These are phyloP conservation scores for Malthinus flaveolus DNA, from an alignment of 2,888 invertebrate species.

Conservation along the genomic window DNA sequence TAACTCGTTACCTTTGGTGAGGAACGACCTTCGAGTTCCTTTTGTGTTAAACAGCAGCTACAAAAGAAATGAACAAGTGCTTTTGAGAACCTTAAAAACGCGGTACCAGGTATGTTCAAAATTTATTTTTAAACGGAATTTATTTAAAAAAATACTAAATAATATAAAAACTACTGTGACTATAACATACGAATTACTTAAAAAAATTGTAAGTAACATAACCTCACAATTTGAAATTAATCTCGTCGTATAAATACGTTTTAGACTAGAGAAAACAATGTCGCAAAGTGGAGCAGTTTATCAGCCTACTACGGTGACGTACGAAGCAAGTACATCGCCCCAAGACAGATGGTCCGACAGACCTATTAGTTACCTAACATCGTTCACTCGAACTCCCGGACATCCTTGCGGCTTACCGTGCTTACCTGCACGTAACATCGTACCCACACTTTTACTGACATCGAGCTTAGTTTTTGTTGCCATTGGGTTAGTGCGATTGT, in stretches of 20 bases:
- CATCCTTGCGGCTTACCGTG: conserved; percentile 61
- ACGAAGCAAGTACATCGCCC: conserved; percentile 58
- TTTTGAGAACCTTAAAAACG: background rate
- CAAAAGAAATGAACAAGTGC: no score
- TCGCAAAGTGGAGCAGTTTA: conserved; percentile 72
- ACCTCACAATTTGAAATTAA: conserved; percentile 1
- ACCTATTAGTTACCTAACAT: conserved; percentile 52
- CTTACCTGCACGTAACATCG: conserved; percentile 42
- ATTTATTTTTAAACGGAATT: no score
- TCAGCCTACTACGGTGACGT: conserved; percentile 78
- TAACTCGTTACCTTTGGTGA: background rate
- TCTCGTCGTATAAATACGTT: background rate
- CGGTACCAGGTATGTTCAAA: background rate
- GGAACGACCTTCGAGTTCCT: background rate
- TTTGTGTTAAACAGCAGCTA: no score
- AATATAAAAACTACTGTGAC: no score
- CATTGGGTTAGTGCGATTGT: conserved; percentile 42
- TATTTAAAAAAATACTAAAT: no score
- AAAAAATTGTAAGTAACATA: background rate
- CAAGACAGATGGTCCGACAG: conserved; percentile 50
- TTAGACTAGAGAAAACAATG: conserved; percentile 55
- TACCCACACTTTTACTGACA: conserved; percentile 48
- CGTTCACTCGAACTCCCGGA: conserved; percentile 60
- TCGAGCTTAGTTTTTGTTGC: conserved; percentile 48
- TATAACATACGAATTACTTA: no score